phyloP scores from a whole-genome alignment of 1,140 invertebrate species.

The Alviniconcha marisindica region DNA sequence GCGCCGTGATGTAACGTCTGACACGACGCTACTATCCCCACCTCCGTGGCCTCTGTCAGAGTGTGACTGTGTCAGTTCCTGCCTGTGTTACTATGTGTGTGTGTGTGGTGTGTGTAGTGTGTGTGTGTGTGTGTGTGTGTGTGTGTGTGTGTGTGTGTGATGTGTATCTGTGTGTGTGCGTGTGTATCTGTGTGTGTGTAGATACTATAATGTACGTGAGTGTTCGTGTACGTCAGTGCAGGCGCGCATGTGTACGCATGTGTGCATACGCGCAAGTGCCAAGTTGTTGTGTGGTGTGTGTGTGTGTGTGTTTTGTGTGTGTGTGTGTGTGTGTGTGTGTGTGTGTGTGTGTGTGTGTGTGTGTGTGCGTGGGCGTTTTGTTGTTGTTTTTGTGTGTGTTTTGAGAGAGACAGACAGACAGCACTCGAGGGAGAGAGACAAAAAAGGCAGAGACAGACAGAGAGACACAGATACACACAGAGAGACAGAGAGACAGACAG shows the following conservation, averaged over 20 bases:
- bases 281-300: not conserved
- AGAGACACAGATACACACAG: constrained; percentile 18
- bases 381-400: no score
- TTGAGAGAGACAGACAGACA: constrained; percentile 3
- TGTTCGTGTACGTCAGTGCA: not conserved
- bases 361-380: not conserved
- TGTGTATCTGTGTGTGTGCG: no score
- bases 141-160: constrained; percentile 22
- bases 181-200: constrained; percentile 19
- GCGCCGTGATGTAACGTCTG: no score
- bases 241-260: not conserved
- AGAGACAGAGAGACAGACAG: constrained; percentile 28
- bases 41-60: no score
- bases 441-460: not conserved
- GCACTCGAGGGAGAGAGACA: not conserved
- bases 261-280: not conserved
- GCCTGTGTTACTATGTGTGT: no score
- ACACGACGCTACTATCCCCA: no score
- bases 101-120: not conserved
- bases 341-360: not conserved
- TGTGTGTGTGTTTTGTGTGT: constrained; percentile 5
- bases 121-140: not conserved
- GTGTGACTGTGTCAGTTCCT: no score
- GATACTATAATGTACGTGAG: not conserved
- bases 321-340: constrained; percentile 9